A percentile compares a stretch with the other conserved stretches of the same genome.
Evolutionary conservation across 2,113 vertebrate species (phyloP).

Genomic region (Urocitellus parryii): DNA sequence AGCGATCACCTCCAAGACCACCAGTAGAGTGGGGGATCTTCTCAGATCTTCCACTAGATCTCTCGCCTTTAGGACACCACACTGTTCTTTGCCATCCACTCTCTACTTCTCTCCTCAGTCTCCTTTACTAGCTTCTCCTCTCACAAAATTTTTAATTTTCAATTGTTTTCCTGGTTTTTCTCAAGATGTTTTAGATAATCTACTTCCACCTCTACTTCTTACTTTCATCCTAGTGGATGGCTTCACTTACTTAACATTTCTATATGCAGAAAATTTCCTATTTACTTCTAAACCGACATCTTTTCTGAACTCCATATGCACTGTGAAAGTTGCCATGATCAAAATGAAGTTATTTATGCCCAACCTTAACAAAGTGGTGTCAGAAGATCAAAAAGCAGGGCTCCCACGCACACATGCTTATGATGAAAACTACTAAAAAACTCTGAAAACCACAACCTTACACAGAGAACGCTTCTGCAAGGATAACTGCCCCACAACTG

Average conservation of each 20-base stretch:
- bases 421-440: background rate
- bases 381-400: background rate
- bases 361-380: background rate
- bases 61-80: background rate
- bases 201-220: background rate
- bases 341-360: background rate
- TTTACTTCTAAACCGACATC: background rate
- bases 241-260: background rate
- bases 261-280: background rate
- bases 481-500: background rate
- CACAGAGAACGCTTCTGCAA: background rate
- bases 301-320: background rate
- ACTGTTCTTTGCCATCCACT: background rate
- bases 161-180: background rate
- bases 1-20: background rate
- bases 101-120: background rate
- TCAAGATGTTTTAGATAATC: background rate
- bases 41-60: too few relatives aligned
- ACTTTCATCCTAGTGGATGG: background rate
- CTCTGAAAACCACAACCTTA: background rate
- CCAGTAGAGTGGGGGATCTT: too few relatives aligned
- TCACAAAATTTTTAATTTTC: background rate
- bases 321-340: background rate
- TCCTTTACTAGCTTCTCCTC: background rate
- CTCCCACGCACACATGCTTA: background rate